These are phyloP conservation scores for Macrobrachium rosenbergii DNA, from an alignment of 1,140 invertebrate species.

Conservation along the genomic window DNA sequence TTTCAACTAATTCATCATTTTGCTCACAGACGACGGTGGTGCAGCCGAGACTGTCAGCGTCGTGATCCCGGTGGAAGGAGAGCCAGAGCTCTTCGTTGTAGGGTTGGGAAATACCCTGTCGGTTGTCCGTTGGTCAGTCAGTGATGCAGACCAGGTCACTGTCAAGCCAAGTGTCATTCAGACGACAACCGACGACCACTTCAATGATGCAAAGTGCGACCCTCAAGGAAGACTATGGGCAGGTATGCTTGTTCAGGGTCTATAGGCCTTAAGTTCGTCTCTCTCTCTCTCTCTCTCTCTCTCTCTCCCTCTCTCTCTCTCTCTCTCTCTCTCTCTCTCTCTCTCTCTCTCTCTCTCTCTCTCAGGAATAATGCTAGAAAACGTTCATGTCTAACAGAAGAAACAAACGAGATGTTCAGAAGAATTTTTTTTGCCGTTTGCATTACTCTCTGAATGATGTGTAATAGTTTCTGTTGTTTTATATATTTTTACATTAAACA, in stretches of 20 bases:
- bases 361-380: neutral
- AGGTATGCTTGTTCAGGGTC: neutral
- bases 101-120: slow-evolving; percentile 37
- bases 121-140: slow-evolving; percentile 32
- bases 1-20: neutral
- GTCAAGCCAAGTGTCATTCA: slow-evolving; percentile 39
- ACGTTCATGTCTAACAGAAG: no score
- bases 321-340: no score
- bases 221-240: slow-evolving; percentile 69
- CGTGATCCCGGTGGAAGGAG: slow-evolving; percentile 43
- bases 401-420: no score
- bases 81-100: slow-evolving; percentile 27
- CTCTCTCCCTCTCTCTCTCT: neutral
- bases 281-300: neutral
- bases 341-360: no score
- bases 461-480: no score
- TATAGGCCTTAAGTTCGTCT: neutral
- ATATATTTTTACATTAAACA: no score
- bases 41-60: neutral
- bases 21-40: slow-evolving; percentile 20
- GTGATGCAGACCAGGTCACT: slow-evolving; percentile 10
- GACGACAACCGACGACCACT: slow-evolving; percentile 66
- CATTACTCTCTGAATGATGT: no score
- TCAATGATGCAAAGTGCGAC: slow-evolving; percentile 72
- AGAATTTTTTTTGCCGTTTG: no score